These are phyloP conservation scores for Siniperca scherzeri DNA, from an alignment of 2,797 vertebrate species.

Conservation along the genomic window DNA sequence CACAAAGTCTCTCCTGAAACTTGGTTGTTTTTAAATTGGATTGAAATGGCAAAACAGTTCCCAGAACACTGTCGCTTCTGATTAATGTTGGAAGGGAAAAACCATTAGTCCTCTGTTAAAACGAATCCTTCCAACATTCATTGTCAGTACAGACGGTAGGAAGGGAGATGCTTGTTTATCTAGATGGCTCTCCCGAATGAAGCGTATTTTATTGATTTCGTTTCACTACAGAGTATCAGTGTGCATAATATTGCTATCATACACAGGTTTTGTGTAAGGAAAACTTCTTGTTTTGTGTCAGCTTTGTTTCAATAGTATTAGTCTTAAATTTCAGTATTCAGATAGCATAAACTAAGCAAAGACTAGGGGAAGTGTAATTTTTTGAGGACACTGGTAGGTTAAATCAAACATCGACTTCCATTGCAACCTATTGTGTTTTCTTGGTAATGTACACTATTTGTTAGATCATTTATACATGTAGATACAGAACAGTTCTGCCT, in stretches of 20 bases:
- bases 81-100: constrained; percentile 53
- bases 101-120: constrained; percentile 48
- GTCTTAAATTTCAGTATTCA: neutral
- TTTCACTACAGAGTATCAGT: neutral
- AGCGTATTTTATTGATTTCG: constrained; percentile 20
- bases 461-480: neutral
- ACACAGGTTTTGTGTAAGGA: neutral
- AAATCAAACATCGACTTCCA: neutral
- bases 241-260: neutral
- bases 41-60: constrained; percentile 32
- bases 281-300: neutral
- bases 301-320: neutral
- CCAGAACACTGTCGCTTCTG: constrained; percentile 38
- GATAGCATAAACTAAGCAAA: neutral
- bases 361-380: neutral
- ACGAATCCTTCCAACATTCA: constrained; percentile 22
- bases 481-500: neutral
- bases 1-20: constrained; percentile 22
- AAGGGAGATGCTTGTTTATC: constrained; percentile 44
- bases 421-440: neutral
- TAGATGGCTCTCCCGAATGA: constrained; percentile 2
- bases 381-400: neutral
- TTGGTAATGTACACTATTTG: neutral
- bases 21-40: constrained; percentile 42
- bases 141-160: constrained; percentile 4